These are phyloP conservation scores for Drosophila pseudotalamancana DNA, from an alignment of 2,888 invertebrate species.

Conservation along the genomic window DNA sequence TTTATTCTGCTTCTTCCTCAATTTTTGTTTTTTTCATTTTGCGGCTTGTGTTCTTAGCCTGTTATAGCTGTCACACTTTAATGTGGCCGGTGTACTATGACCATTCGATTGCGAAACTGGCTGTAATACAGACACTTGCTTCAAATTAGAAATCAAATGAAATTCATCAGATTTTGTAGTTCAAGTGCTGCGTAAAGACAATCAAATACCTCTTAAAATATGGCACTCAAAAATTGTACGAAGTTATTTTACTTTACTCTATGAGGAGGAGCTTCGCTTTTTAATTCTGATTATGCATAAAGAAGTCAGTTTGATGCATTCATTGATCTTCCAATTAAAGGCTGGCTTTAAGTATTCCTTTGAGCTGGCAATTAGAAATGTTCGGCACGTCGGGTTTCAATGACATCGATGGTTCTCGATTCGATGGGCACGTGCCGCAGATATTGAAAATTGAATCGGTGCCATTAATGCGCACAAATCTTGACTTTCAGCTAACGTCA, in stretches of 20 bases:
- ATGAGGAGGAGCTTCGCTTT: too few species aligned
- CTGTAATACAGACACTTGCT: too few species aligned
- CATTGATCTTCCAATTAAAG: neutral
- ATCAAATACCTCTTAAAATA: too few species aligned
- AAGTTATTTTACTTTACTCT: too few species aligned
- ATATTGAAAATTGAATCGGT: slow-evolving; percentile 79
- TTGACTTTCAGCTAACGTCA: slow-evolving; percentile 75
- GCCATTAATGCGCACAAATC: slow-evolving; percentile 76
- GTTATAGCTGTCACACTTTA: slow-evolving; percentile 12
- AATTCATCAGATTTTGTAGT: too few species aligned
- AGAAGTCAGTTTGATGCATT: neutral
- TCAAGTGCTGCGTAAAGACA: too few species aligned
- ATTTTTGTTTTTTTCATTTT: slow-evolving; percentile 18
- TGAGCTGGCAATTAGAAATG: slow-evolving; percentile 69
- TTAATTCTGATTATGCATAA: too few species aligned
- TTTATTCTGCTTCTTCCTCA: too few species aligned
- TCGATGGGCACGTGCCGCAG: slow-evolving; percentile 58
- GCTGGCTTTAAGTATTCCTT: slow-evolving; percentile 18
- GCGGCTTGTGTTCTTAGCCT: slow-evolving; percentile 1
- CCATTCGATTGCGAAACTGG: neutral
- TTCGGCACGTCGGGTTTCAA: slow-evolving; percentile 76
- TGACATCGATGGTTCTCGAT: slow-evolving; percentile 63
- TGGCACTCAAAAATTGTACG: too few species aligned
- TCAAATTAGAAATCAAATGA: too few species aligned
- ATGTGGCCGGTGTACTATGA: neutral